Evolutionary conservation across 1,140 invertebrate species (phyloP), one percentile per base, ranked within the genome.

Genomic region (Caenorhabditis latens): DNA sequence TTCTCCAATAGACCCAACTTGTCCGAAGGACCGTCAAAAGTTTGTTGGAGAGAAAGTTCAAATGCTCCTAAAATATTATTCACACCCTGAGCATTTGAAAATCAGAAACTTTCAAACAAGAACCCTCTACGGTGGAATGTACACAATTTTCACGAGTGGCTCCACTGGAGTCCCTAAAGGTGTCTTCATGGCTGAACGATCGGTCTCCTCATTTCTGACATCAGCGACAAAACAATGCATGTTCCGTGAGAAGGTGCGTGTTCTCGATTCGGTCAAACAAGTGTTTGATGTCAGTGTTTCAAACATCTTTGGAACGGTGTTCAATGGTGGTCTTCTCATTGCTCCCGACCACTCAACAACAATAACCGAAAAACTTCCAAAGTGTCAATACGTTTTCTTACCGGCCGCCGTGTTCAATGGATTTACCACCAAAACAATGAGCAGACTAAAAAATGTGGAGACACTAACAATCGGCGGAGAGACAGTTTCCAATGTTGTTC

Each of bases 381-480:
- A 82, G 24, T 65, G 65, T 55, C 43, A 83, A 46, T 63, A 84
- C 79, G 42, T 90, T 0, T 91, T 91, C 67, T 58, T 91, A 24
- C 90, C 89, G 7, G 90, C 90, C 11, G 91, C 90, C 16, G 83
- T 91, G 13, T 91, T 91, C 83, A 91, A 91, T 86, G 24, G 79
- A 19, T 85, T 91, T 21, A 63, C 48, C 16, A n/a, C 46, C 9
- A n/a, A 85, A 65, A 57, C 67, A 63, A 24, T 91, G 42, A 57
- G 53, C 19, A 86, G 82, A 24, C 53, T 90, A 0, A 46, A 48
- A n/a, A 40, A 40, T 42, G 13, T 90, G 24, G 86, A 90, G 14
- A 71, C 67, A 14, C 46, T 91, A 43, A 88, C 89, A 32, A 88
- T 91, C 42, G 90, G 90, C 14, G 90, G 90, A 42, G 90, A 91